Base-by-base conservation (phyloP, 2,113 vertebrate genomes). In the Cygnus buccinator region DNA sequence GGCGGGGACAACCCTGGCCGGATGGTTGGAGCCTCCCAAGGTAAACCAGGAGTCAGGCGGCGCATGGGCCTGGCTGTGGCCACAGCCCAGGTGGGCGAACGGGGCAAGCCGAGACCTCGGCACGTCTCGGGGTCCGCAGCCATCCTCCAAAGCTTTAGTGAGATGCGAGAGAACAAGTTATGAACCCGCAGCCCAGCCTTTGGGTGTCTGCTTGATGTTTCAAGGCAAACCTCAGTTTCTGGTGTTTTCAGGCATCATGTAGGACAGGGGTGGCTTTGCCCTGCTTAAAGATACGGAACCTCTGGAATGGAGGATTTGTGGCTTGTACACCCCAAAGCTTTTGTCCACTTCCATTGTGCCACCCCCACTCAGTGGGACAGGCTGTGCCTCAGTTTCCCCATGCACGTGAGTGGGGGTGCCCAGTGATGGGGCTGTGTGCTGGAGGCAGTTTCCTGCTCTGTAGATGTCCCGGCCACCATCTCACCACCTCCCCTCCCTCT, bases 401-500 rank as follows among this genome's bases (percentile, higher is more conserved):
- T 20, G 6, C 4, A 3, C 1, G 9, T 7, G 2, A 8, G 13
- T 35, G 43, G 17, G 26, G 23, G 22, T 79, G 57, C 29, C 39
- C 52, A 8, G 28, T 3, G 4, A 29, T 1, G 0, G 7, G 14
- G 57, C 52, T 59, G 23, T 31, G 68, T 54, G 39, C 59, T 39
- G 48, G 14, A 16, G 62, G 29, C 33, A 33, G 20, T 19, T 26
- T 17, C 37, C n/a, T 35, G n/a, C 37, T 71, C 63, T 62, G 65
- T 29, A 29, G 35, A 5, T 44, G 25, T 55, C n/a, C 0, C 0
- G 0, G 33, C 3, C 3, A 0, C 61, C 17, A 22, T 19, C 76
- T 84, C 80, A 73, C 37, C 21, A 1, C 52, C 73, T 5, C 12
- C 12, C 29, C 26, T 54, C 54, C 52, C 85, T 86, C 10, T 93